A percentile compares a stretch with the other conserved stretches of the same genome.
Conservation (phyloP, 2,113 vertebrate species). For the Pluvialis apricaria region DNA sequence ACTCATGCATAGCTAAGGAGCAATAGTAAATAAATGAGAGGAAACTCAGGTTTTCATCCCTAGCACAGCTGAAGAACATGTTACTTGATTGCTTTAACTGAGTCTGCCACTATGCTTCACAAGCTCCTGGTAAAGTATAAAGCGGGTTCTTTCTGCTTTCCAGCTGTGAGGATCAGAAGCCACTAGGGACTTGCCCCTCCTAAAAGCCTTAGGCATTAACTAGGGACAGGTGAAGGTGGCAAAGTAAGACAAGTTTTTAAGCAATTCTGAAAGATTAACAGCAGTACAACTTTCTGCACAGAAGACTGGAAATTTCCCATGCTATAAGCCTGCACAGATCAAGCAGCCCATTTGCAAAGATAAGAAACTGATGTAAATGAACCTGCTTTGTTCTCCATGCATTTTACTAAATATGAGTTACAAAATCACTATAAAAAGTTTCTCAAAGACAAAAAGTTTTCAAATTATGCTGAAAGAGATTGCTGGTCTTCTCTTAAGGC, state of each 20-base stretch:
- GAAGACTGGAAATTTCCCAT: neutral
- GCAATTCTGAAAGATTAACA: neutral
- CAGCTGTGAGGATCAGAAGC: neutral
- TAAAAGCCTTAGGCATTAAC: neutral
- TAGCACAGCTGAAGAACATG: neutral
- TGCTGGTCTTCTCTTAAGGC: neutral
- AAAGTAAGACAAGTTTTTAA: neutral
- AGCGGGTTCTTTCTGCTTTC: neutral
- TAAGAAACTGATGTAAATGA: neutral
- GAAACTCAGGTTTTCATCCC: neutral
- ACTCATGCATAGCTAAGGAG: neutral
- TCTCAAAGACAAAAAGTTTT: conserved; percentile 10
- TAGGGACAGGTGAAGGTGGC: neutral
- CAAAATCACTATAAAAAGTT: neutral
- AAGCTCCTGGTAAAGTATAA: neutral
- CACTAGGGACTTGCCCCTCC: neutral
- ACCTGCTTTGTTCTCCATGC: neutral
- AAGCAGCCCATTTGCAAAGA: neutral
- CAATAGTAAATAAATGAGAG: neutral
- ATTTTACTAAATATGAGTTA: neutral
- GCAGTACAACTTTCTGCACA: neutral
- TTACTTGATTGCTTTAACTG: neutral
- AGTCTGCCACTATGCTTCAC: neutral
- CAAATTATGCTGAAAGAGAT: neutral
- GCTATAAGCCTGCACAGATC: neutral